Evolutionary conservation across 2,797 vertebrate genomes (phyloP).

Genomic region (Melanotaenia maccullochi): DNA sequence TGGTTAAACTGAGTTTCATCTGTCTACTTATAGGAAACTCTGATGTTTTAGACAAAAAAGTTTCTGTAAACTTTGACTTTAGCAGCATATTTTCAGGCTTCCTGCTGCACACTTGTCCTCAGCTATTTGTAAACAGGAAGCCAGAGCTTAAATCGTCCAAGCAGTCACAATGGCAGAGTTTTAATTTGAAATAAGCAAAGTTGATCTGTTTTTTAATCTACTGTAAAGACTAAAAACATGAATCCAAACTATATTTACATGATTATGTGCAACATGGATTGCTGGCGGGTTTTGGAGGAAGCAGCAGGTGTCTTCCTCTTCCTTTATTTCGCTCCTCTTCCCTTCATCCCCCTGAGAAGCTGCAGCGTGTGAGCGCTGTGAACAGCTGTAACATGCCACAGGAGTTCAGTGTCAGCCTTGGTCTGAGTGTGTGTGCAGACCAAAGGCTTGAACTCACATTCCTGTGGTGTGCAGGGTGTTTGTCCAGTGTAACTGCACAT

Average conservation of each 20-base stretch:
- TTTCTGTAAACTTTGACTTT: neutral
- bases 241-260: neutral
- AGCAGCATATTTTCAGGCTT: conserved; percentile 4
- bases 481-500: conserved; percentile 40
- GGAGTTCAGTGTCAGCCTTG: conserved; percentile 52
- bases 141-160: neutral
- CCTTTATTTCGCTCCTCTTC: conserved; percentile 20
- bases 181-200: neutral
- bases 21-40: no score
- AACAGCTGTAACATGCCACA: conserved; percentile 64
- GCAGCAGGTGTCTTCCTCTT: conserved; percentile 58
- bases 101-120: neutral
- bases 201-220: neutral
- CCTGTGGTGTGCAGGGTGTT: conserved; percentile 68
- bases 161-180: neutral
- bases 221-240: neutral
- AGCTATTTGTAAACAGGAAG: conserved; percentile 33
- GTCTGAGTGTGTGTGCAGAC: conserved; percentile 23
- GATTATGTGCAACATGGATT: neutral
- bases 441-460: conserved; percentile 58
- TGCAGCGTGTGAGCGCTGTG: conserved; percentile 49
- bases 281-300: neutral
- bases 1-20: no score
- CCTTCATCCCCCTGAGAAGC: conserved; percentile 42
- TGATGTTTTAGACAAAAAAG: neutral